Evolutionary conservation across 2,888 invertebrate species (phyloP), one percentile per base, ranked within the genome.

Genomic region (Clepsis dumicolana): DNA sequence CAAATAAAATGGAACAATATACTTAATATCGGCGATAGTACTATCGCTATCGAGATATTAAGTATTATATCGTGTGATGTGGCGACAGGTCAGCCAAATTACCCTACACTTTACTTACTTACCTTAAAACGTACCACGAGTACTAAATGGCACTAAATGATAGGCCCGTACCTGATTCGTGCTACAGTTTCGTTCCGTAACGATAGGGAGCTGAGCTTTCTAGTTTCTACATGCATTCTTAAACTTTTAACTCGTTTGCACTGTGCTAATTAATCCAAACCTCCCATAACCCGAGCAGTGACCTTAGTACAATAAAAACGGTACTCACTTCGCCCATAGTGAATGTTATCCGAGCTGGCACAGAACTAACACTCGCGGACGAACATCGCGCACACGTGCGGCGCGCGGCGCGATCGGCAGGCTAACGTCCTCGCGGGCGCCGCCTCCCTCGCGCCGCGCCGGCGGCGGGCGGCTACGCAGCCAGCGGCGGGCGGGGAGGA

Each of bases 291-390:
- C 78, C 78, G 75, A 74, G 77, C 77, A 71, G 74, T 74, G 77
- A 78, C 73, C 75, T 71, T 70, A 16, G 27, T 32, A 50, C 24
- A 56, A 65, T 54, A 50, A 65, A 27, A 64, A 65, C 65, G 65
- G 73, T 88, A 93, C 93, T 93, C 82, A 93, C 93, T 88, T 93
- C 93, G 80, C 88, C 86, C 93, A 93, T 93, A 71, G 78, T 87
- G 84, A 79, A 80, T 75, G 76, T 77, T 70, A 78, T 79, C 80
- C 79, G 73, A 76, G 73, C 73, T 77, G 79, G 79, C 82, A 81
- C 79, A 76, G 78, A 81, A 75, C 76, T 70, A 75, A 74, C 65
- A 89, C 90, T 84, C 54, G 57, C 65, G 59, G 7, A 18, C 44
- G 44, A 18, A 8, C 44, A 44, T 32, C 35, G 60, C 61, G 48